Evolutionary conservation across 2,113 vertebrate genomes (phyloP).

Genomic region (Falcunculus frontatus): DNA sequence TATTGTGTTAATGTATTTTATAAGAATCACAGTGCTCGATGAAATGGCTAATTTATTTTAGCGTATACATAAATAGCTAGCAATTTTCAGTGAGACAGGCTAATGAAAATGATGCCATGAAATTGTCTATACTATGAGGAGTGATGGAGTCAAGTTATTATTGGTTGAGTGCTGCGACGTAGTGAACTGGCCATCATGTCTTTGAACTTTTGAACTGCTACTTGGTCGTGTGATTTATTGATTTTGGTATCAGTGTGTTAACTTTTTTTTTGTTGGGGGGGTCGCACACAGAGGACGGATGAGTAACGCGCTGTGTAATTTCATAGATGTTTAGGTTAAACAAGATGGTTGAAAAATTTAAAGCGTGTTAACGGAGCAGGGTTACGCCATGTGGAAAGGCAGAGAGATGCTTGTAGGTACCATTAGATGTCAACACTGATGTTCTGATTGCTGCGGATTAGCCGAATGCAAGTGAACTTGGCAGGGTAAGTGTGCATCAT

Average conservation of each 20-base stretch:
- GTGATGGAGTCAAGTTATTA: slow-evolving; percentile 78
- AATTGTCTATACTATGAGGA: slow-evolving; percentile 78
- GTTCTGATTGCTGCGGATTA: slow-evolving; percentile 22
- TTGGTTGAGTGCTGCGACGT: slow-evolving; percentile 73
- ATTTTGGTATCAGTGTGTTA: slow-evolving; percentile 71
- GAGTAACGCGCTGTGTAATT: slow-evolving; percentile 35
- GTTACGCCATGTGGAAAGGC: slow-evolving; percentile 1
- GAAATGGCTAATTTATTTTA: slow-evolving; percentile 91
- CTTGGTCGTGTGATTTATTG: slow-evolving; percentile 80
- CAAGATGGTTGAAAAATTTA: slow-evolving; percentile 61
- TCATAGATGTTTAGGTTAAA: slow-evolving; percentile 63
- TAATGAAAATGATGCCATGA: slow-evolving; percentile 84
- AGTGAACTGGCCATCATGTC: slow-evolving; percentile 79
- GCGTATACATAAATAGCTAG: slow-evolving; percentile 92
- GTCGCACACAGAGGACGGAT: slow-evolving; percentile 1
- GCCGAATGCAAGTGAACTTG: neutral
- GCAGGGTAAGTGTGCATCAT: neutral
- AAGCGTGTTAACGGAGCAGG: slow-evolving; percentile 50
- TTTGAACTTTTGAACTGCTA: slow-evolving; percentile 86
- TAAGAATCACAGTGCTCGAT: slow-evolving; percentile 88
- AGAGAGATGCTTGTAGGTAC: slow-evolving; percentile 52
- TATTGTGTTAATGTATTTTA: slow-evolving; percentile 83
- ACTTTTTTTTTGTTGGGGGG: slow-evolving; percentile 56
- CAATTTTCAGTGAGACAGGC: slow-evolving; percentile 84
- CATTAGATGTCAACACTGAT: slow-evolving; percentile 41